Evolutionary conservation across 2,113 vertebrate genomes (phyloP), one percentile per base, ranked within the genome.

Genomic region (Phainopepla nitens): DNA sequence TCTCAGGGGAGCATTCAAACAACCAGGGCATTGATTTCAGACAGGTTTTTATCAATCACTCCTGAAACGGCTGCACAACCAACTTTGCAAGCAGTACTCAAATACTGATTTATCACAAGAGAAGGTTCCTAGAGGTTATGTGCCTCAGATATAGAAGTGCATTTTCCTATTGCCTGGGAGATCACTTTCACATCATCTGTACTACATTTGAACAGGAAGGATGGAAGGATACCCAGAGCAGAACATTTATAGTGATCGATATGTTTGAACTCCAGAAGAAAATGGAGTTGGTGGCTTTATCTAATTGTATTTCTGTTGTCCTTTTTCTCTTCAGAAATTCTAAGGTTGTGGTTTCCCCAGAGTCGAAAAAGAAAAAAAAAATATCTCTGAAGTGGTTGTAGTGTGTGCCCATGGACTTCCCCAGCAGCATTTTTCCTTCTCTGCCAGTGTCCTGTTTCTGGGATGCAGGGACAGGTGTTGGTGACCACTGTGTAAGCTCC

Each of bases 41-140:
- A 18, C 6, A 12, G 12, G 21, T 66, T 94, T 90, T 70, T 54
- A 66, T 95, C 85, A 73, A 69, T 86, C 85, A 90, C 20, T 90
- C 41, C 31, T 77, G 54, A 86, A 88, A 85, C 57, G 33, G 35
- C 62, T 92, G 21, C 53, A 83, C 65, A 94, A 62, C 41, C 20
- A 85, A 53, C 35, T 92, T 77, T 72, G 18, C 54, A 82, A 85
- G 68, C 42, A 73, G 60, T 80, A 77, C 82, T 93, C 54, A 92
- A 85, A 69, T n/a, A n/a, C 9, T 79, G 49, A 68, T 94, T 94
- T 85, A 69, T 97, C 75, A 86, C 42, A 90, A 65, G 24, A 82
- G 29, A 62, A 66, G n/a, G 45, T 82, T 97, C 61, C 54, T 72
- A 29, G 75, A 80, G 66, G 71, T 88, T 76, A 70, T 15, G 35